Conservation (phyloP, 2,797 vertebrate genomes). For the Acestrorhynchus altus region DNA sequence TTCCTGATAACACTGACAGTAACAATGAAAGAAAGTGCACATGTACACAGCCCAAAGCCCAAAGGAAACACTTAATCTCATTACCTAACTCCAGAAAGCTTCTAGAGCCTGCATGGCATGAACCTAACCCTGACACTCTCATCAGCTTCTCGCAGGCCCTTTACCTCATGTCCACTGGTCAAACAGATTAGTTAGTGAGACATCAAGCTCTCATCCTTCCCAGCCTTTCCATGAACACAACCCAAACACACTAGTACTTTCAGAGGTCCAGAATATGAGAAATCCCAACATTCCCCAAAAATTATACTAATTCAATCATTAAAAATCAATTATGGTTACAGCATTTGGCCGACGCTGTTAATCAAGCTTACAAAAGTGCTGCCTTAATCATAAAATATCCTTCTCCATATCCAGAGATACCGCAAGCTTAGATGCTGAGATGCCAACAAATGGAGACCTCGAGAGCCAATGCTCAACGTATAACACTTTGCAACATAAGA, state of each 20-base stretch:
- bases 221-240: not conserved
- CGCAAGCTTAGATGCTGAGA: too few relatives aligned
- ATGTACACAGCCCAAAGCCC: conserved; percentile 37
- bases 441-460: too few relatives aligned
- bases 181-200: conserved; percentile 1
- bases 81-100: conserved; percentile 62
- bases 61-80: conserved; percentile 60
- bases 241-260: not conserved
- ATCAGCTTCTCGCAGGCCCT: conserved; percentile 32
- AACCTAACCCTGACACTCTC: conserved; percentile 43
- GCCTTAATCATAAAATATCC: too few relatives aligned
- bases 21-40: conserved; percentile 52
- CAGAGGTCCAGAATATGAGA: not conserved
- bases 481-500: too few relatives aligned
- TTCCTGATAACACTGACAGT: not conserved
- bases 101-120: conserved; percentile 29
- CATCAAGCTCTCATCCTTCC: not conserved
- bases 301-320: too few relatives aligned
- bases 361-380: too few relatives aligned
- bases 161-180: conserved; percentile 16
- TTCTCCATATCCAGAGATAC: too few relatives aligned
- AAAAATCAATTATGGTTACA: too few relatives aligned
- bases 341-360: too few relatives aligned
- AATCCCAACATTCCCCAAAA: not conserved
- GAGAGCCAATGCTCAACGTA: too few relatives aligned